Evolutionary conservation across 1,140 invertebrate genomes (phyloP).

Genomic region (Diplogasteroides magnus): DNA sequence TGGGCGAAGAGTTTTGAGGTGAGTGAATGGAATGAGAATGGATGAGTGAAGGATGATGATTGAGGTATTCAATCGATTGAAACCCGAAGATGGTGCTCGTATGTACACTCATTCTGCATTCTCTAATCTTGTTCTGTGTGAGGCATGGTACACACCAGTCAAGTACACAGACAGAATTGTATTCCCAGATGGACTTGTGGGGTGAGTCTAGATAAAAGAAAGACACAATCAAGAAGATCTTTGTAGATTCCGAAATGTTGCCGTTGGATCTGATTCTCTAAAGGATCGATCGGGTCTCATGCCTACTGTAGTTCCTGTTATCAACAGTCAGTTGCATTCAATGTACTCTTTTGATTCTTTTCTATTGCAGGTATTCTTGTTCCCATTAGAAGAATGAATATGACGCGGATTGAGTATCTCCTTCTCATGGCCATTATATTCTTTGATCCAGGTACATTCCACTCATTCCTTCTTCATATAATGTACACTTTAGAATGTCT

Average conservation of each 20-base stretch:
- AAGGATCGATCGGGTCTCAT: conserved; percentile 49
- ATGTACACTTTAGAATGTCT: no score
- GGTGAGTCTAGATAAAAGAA: conserved; percentile 13
- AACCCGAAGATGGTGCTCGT: conserved; percentile 35
- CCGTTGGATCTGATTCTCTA: conserved; percentile 38
- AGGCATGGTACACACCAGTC: conserved; percentile 53
- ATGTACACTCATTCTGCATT: conserved; percentile 48
- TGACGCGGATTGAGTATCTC: conserved; percentile 51
- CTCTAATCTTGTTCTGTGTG: conserved; percentile 50
- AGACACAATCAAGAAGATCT: conserved; percentile 20
- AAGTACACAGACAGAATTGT: conserved; percentile 50
- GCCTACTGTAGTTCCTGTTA: conserved; percentile 53
- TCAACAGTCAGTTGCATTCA: conserved; percentile 30
- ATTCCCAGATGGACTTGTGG: conserved; percentile 37
- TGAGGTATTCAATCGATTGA: conserved; percentile 16
- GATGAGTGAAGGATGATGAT: neutral
- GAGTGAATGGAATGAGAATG: neutral
- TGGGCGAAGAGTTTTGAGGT: conserved; percentile 50
- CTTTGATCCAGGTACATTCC: conserved; percentile 45
- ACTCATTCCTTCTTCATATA: neutral
- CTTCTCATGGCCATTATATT: conserved; percentile 48
- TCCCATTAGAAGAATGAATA: conserved; percentile 40
- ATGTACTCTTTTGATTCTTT: neutral
- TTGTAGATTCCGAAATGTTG: conserved; percentile 46
- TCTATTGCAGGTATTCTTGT: conserved; percentile 41